Conservation (phyloP, 2,797 vertebrate genomes). For the Tadarida brasiliensis region DNA sequence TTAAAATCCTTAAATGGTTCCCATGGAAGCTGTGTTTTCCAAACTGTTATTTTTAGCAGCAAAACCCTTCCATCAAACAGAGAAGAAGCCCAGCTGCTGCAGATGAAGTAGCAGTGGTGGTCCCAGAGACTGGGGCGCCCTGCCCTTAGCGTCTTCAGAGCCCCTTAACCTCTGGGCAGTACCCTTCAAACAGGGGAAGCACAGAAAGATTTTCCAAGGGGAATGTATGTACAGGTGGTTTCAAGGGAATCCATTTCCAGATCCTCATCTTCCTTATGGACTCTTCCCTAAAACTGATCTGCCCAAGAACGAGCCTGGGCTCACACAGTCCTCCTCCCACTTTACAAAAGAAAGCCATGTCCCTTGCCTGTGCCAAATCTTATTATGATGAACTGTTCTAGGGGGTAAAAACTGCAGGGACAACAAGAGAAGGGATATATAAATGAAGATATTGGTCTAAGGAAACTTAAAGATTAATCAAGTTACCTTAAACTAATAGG, state of each 20-base stretch:
- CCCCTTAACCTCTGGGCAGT: background rate
- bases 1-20: slow-evolving; percentile 67
- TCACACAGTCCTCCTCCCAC: background rate
- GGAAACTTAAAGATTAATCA: slow-evolving; percentile 23
- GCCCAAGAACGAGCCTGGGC: background rate
- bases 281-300: background rate
- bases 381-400: background rate
- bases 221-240: background rate
- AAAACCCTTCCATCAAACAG: slow-evolving; percentile 59
- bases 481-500: background rate
- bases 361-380: background rate
- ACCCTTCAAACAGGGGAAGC: background rate
- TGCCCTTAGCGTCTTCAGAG: background rate
- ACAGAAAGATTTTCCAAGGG: background rate
- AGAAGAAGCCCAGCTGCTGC: background rate
- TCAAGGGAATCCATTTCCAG: background rate
- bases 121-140: background rate
- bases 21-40: slow-evolving; percentile 58
- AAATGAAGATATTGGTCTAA: background rate
- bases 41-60: slow-evolving; percentile 60
- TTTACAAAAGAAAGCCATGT: background rate
- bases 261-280: background rate
- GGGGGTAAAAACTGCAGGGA: background rate
- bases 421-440: background rate
- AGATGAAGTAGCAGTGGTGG: background rate